Conservation (phyloP, 2,797 vertebrate genomes). For the Cheirogaleus major region DNA sequence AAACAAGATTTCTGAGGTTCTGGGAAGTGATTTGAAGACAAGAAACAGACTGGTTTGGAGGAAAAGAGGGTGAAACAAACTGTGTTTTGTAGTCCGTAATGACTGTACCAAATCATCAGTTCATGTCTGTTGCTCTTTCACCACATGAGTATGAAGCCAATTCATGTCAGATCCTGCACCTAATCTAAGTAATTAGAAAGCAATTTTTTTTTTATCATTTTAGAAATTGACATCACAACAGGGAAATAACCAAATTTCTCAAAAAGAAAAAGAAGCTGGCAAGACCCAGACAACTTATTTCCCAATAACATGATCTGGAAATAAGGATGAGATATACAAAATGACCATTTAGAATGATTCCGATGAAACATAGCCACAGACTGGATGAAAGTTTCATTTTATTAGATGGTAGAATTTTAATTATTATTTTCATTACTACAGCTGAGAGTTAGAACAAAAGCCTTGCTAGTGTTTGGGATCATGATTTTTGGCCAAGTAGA, state of each 20-base stretch:
- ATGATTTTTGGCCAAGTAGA: neutral
- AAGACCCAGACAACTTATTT: neutral
- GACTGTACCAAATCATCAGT: neutral
- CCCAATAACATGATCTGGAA: neutral
- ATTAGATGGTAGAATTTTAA: neutral
- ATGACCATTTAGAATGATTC: neutral
- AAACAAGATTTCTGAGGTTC: neutral
- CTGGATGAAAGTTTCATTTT: neutral
- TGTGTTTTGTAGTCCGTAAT: neutral
- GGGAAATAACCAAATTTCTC: neutral
- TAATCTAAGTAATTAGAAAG: neutral
- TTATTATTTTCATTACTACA: constrained; percentile 10
- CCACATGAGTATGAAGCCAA: neutral
- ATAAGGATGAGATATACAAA: neutral
- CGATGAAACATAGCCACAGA: neutral
- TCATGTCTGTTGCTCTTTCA: neutral
- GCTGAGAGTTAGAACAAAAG: neutral
- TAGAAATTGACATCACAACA: neutral
- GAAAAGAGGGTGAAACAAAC: neutral
- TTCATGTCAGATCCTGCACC: neutral
- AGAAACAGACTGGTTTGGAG: neutral
- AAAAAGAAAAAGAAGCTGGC: neutral
- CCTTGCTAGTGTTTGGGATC: neutral
- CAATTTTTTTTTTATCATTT: neutral
- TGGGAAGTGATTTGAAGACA: neutral